Conservation (phyloP, 35 echinoderm and acorn worm species). For the Diadema setosum region DNA sequence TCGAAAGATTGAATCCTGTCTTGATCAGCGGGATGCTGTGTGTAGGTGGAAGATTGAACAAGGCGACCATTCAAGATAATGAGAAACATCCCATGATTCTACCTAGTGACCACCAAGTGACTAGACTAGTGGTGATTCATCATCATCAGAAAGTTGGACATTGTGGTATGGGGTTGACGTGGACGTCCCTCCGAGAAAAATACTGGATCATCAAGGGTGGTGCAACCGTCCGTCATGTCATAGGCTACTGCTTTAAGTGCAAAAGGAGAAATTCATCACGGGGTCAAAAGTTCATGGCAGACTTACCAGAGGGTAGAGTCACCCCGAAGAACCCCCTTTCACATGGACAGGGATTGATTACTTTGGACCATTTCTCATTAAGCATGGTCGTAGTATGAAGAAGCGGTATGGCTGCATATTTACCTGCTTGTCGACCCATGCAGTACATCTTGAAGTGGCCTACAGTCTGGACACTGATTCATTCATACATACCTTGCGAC, state of each 20-base stretch:
- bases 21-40: conserved; percentile 1
- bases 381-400: conserved; percentile 14
- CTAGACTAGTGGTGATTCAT: neutral
- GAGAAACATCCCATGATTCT: conserved; percentile 42
- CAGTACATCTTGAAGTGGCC: conserved; percentile 54
- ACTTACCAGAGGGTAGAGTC: conserved; percentile 37
- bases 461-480: conserved; percentile 41
- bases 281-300: conserved; percentile 50
- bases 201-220: conserved; percentile 47
- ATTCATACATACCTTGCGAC: conserved; percentile 33
- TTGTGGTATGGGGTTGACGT: conserved; percentile 27
- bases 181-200: conserved; percentile 17
- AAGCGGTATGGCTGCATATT: conserved; percentile 74
- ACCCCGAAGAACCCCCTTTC: conserved; percentile 47
- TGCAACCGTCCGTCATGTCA: conserved; percentile 3
- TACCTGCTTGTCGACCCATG: conserved; percentile 27
- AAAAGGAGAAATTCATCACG: conserved; percentile 30
- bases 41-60: conserved; percentile 42
- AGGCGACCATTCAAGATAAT: neutral
- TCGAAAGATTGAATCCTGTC: conserved; percentile 29
- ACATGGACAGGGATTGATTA: conserved; percentile 28
- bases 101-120: conserved; percentile 22
- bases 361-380: conserved; percentile 68
- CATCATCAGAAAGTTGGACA: conserved; percentile 19
- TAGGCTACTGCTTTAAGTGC: conserved; percentile 43